Base-by-base conservation (phyloP, 2,888 invertebrate genomes). In the Sabatieria punctata region DNA sequence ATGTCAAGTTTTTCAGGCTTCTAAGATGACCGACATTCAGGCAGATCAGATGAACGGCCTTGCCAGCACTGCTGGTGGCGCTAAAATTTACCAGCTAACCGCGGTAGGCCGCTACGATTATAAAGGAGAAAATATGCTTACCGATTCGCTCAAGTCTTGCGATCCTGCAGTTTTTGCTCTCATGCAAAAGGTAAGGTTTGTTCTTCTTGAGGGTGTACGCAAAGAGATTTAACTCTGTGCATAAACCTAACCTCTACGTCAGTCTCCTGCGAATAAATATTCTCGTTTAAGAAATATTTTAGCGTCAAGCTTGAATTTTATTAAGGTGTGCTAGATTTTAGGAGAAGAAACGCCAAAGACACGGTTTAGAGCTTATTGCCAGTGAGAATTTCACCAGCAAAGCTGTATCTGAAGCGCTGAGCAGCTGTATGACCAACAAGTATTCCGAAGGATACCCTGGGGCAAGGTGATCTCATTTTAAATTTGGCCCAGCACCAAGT, bases 301-400 rank as follows among this genome's bases (percentile, higher is more conserved):
- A 8, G 8, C 30, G 26, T 52, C 2, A 35, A 4, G 15, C 18
- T 26, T 30, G 18, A 21, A 21, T n/a, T 21, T 48, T 49, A 3
- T 37, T 47, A 11, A 8, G 18, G n/a, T 53, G 11, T 53, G 18
- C 41, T 37, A 24, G 4, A 23, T 49, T 57, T 37, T 44, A 65
- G 54, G 95, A 95, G 66, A 89, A 88, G 65, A 68, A 75, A 25
- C 75, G 95, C 6, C 95, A 95, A 69, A 67, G 71, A 48, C 72
- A 74, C 55, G 85, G 93, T 1, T 71, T 95, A 49, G 95, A 95
- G 70, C 78, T 95, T 78, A 95, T 95, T 64, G 93, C 95, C 15
- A 91, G 89, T 27, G 95, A 91, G 58, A 73, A 73, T 55, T 73
- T 72, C 60, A 66, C 71, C 25, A 67, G 68, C 48, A 65, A 60